Evolutionary conservation across 2,888 invertebrate genomes (phyloP), one percentile per base, ranked within the genome.

Genomic region (Cataglyphis albicans): DNA sequence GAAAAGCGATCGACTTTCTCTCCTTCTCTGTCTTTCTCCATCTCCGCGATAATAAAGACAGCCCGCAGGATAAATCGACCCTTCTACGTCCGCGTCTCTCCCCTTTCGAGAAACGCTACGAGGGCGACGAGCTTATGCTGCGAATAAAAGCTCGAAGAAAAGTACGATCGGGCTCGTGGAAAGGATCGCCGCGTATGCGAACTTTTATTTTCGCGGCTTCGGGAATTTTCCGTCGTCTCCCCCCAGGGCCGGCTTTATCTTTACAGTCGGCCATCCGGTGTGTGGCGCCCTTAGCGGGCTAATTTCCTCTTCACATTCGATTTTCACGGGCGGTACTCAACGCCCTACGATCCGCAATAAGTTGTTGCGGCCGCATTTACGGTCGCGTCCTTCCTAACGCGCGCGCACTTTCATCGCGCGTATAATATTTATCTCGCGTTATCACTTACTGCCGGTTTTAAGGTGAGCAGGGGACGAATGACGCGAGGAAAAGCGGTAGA

Each of bases 281-380:
- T 80, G 76, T 44, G 83, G 72, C 88, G 86, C 85, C 85, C 91
- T 90, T 91, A 90, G 89, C 82, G 91, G 91, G 92, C 94, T 94
- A 94, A 94, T 94, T 94, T 94, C 94, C 94, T 92, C 91, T 90
- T 90, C 92, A 87, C 93, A 91, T 94, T 94, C 93, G 94, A 94
- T 94, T 93, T 93, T 92, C 92, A 92, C 91, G 90, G 90, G 88
- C 86, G 87, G 87, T 88, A 92, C 92, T 93, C 93, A 93, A 93
- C 92, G 82, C 86, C 64, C 68, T 84, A 80, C 84, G 89, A 87
- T 90, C 68, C 72, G 41, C 75, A 90, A 90, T 92, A 92, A 92
- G 86, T 92, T 91, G 91, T 91, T 90, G 91, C 91, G 83, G 87
- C 86, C 67, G 48, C 80, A 70, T 91, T 84, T 85, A 86, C 74